A percentile compares a stretch with the other conserved stretches of the same genome.
Evolutionary conservation across 2,113 vertebrate genomes (phyloP).

Genomic region (Megalops atlanticus): DNA sequence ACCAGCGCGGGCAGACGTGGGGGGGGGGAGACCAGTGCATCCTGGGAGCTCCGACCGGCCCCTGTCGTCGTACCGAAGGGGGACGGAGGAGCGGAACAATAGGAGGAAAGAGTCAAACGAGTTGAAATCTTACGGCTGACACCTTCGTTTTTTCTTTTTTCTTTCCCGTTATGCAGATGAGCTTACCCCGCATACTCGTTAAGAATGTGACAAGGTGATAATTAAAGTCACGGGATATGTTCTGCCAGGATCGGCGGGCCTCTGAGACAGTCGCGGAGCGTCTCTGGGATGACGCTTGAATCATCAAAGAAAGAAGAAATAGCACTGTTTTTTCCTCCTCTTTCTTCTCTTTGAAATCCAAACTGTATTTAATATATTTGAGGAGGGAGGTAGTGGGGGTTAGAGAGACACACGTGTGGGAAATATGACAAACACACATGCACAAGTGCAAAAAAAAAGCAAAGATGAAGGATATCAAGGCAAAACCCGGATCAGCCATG

Average conservation of each 20-base stretch:
- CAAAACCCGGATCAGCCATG: constrained; percentile 31
- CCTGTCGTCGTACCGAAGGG: too few relatives aligned
- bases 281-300: neutral
- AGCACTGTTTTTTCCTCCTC: neutral
- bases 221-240: constrained; percentile 84
- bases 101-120: neutral
- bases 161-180: constrained; percentile 74
- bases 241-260: constrained; percentile 49
- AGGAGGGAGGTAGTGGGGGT: neutral
- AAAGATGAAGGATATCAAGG: constrained; percentile 31
- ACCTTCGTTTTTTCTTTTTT: constrained; percentile 24
- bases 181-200: constrained; percentile 78
- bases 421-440: constrained; percentile 19
- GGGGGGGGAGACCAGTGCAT: too few relatives aligned
- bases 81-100: neutral
- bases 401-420: constrained; percentile 2
- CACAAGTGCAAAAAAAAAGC: constrained; percentile 39
- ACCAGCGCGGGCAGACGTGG: too few relatives aligned
- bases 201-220: constrained; percentile 88
- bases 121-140: neutral
- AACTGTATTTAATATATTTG: neutral
- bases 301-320: neutral
- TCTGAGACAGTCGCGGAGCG: neutral
- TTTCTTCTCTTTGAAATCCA: constrained; percentile 3
- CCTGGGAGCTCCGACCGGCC: too few relatives aligned